These are phyloP conservation scores for Meganola albula DNA, from an alignment of 2,888 invertebrate species.

Conservation along the genomic window DNA sequence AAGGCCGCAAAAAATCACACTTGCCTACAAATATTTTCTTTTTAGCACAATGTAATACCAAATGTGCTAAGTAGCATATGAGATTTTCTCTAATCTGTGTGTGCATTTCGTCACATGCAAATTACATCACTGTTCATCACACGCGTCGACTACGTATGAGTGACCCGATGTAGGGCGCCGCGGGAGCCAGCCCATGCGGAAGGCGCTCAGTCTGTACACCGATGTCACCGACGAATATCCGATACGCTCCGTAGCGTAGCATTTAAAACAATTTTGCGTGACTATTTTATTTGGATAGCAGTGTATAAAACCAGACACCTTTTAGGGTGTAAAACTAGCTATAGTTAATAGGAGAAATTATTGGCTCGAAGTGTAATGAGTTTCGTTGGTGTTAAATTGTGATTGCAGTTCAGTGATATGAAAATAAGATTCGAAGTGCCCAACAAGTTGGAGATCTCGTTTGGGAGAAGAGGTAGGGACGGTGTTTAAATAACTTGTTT, in stretches of 20 bases:
- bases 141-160: constrained; percentile 40
- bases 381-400: constrained; percentile 36
- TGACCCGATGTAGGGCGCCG: constrained; percentile 64
- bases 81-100: constrained; percentile 49
- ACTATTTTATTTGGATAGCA: no score
- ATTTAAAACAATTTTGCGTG: no score
- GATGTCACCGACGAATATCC: constrained; percentile 61
- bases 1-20: no score
- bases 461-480: constrained; percentile 63
- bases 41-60: no score
- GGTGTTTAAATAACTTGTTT: no score
- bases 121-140: constrained; percentile 70
- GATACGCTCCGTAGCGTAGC: constrained; percentile 54
- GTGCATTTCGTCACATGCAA: constrained; percentile 55
- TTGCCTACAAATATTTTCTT: no score
- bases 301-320: no score
- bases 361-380: no score
- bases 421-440: constrained; percentile 73
- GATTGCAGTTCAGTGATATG: constrained; percentile 55
- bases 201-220: constrained; percentile 55
- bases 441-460: constrained; percentile 72
- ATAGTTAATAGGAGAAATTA: no score
- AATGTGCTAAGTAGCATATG: no score
- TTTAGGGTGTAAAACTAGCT: no score
- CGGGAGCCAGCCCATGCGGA: constrained; percentile 72